Evolutionary conservation across 2,888 invertebrate genomes (phyloP), one percentile per base, ranked within the genome.

Genomic region (Chironomus tentans): DNA sequence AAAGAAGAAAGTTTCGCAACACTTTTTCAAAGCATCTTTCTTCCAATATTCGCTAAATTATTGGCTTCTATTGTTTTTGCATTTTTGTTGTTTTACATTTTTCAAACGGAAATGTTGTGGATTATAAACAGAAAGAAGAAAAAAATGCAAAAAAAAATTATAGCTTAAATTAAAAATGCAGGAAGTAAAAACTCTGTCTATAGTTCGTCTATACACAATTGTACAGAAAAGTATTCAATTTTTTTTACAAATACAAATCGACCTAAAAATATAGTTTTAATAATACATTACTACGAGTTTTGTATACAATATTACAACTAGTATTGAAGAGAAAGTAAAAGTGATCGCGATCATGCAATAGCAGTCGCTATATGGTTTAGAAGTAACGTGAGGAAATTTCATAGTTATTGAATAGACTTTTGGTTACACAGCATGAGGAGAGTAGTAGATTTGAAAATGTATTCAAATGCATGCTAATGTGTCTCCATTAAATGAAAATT

Each of bases 321-420:
- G 38, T 38, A 38, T 38, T 38, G 38, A 38, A 38, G 74, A 74
- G 74, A 74, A 74, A 74, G 74, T 74, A 74, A 74, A 74, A 74
- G 74, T 74, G 74, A 74, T 74, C 74, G 22, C 38, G 74, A 72
- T 72, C 72, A 72, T 72, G 72, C 72, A 72, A 72, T 72, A 61
- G 62, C 38, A 38, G 38, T 38, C 56, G 56, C 18, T 56, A 7
- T 56, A 18, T 56, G 13, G 24, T 21, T 65, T 65, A 65, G 65
- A 65, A 65, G 65, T 13, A 65, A 15, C n/a, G n/a, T 56, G 56
- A n/a, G 18, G 56, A n/a, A 15, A 18, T 15, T 56, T 28, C 18
- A 18, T 15, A 56, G 18, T 56, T 50, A 15, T n/a, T 50, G 50
- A 50, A 50, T 13, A n/a, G n/a, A n/a, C n/a, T n/a, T 65, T 6